Percentiles rank a stretch among this genome's conserved stretches.
phyloP scores from a whole-genome alignment of 2,888 invertebrate genomes.

The Agonopterix heracliana region DNA sequence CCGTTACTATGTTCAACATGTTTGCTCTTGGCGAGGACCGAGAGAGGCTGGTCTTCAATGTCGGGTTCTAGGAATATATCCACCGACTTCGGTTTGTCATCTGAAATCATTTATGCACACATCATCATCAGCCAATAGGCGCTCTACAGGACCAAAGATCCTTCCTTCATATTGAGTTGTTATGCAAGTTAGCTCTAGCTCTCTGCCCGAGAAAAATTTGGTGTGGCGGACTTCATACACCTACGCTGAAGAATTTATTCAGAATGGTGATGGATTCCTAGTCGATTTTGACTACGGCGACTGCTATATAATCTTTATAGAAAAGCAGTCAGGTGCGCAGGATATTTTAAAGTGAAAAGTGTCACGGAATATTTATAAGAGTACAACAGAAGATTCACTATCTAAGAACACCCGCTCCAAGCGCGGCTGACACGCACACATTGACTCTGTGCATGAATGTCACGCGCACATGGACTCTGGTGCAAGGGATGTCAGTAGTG shows the following conservation, averaged over 20 bases:
- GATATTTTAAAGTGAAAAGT: background rate
- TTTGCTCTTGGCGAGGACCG: conserved; percentile 9
- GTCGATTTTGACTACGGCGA: background rate
- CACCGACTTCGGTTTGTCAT: background rate
- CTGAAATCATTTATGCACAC: background rate
- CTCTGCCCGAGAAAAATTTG: too few relatives aligned
- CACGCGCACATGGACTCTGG: too few relatives aligned
- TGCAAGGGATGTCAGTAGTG: too few relatives aligned
- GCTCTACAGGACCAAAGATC: too few relatives aligned
- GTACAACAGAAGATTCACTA: background rate
- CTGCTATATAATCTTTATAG: too few relatives aligned
- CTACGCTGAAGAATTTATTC: background rate
- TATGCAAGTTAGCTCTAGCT: too few relatives aligned
- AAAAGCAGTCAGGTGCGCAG: too few relatives aligned
- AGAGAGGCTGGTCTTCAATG: conserved; percentile 26
- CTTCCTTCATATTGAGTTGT: too few relatives aligned
- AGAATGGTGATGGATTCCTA: background rate
- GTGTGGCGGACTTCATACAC: background rate
- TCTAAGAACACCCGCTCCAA: too few relatives aligned
- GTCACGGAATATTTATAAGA: background rate
- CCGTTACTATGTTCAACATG: background rate
- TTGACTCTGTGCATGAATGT: too few relatives aligned
- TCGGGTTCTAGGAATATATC: conserved; percentile 10
- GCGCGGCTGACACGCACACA: too few relatives aligned
- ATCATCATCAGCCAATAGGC: too few relatives aligned